Base-by-base conservation (phyloP, 2,797 vertebrate species). In the Crocidura indochinensis region DNA sequence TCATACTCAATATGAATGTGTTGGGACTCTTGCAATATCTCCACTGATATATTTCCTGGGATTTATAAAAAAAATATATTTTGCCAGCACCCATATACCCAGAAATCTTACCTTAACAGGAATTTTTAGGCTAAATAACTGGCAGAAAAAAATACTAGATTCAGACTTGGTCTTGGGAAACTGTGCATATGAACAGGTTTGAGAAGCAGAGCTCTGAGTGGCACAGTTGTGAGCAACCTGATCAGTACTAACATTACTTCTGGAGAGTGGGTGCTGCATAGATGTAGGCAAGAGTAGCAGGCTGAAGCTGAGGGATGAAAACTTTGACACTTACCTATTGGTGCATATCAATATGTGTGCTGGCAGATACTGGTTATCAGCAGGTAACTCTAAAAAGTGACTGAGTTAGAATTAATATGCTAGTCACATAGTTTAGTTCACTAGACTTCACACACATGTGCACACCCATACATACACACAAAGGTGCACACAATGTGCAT, bases 1-100 rank as follows among this genome's bases (percentile, higher is more conserved):
- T 38, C 2, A 2, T 17, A 22, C 20, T 72, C 17, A 22, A 2
- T 65, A 53, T 72, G n/a, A 49, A 26, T 60, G 56, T 38, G 46
- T 83, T 87, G 67, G 38, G n/a, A 68, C 75, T 87, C 49, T 29
- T 47, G 38, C 27, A 72, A 47, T 60, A 46, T 69, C 78, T 77
- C 74, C 6, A 10, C 14, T 9, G 26, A 92, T 15, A 4, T 83
- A 53, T 84, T 72, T 84, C 31, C 53, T 47, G 69, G 53, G 20
- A 26, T 73, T 20, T 10, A 62, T 4, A 38, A 64, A 31, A 53
- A 71, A 91, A 69, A 91, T 71, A 5, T 4, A 31, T 19, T 17
- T 4, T 69, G 78, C 46, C 88, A 49, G 22, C 53, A 17, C 7
- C 60, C 60, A 20, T 71, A 67, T 3, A 29, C 19, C 44, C n/a